A percentile compares a stretch with the other conserved stretches of the same genome.
Evolutionary conservation across 2,113 vertebrate genomes (phyloP).

Genomic region (Himantopus leucocephalus): DNA sequence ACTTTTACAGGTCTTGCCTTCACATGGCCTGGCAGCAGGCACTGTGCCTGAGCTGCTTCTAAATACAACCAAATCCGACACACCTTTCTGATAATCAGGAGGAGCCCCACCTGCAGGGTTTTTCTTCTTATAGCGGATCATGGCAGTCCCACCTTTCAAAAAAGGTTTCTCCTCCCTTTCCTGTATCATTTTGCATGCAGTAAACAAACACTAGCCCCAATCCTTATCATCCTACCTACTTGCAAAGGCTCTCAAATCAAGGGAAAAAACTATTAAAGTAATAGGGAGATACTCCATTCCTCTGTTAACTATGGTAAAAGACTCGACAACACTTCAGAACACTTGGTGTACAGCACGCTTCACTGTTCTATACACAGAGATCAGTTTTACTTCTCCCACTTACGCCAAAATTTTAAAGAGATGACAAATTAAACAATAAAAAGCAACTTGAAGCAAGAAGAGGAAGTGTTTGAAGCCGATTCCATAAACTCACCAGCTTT

Average conservation of each 20-base stretch:
- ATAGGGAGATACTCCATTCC: fast-evolving
- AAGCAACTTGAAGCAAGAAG: fast-evolving
- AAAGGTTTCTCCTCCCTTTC: not conserved
- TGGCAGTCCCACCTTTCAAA: fast-evolving
- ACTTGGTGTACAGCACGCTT: fast-evolving
- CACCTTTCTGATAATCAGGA: too few relatives aligned
- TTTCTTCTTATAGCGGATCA: fast-evolving
- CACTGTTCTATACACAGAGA: fast-evolving
- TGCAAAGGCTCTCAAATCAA: not conserved
- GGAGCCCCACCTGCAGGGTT: not conserved
- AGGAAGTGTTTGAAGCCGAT: fast-evolving
- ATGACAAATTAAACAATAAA: not conserved
- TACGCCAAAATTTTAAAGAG: fast-evolving
- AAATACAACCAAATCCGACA: not conserved
- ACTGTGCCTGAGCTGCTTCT: not conserved
- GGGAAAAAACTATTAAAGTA: fast-evolving
- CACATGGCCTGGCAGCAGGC: fast-evolving
- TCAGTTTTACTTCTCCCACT: not conserved
- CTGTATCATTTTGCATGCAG: fast-evolving
- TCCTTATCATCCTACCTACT: fast-evolving
- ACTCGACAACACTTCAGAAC: not conserved
- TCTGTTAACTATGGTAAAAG: fast-evolving
- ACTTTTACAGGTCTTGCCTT: not conserved
- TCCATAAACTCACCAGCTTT: not conserved
- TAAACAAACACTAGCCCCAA: not conserved